phyloP scores from a whole-genome alignment of 2,888 invertebrate species.

The Drosophila mimica region DNA sequence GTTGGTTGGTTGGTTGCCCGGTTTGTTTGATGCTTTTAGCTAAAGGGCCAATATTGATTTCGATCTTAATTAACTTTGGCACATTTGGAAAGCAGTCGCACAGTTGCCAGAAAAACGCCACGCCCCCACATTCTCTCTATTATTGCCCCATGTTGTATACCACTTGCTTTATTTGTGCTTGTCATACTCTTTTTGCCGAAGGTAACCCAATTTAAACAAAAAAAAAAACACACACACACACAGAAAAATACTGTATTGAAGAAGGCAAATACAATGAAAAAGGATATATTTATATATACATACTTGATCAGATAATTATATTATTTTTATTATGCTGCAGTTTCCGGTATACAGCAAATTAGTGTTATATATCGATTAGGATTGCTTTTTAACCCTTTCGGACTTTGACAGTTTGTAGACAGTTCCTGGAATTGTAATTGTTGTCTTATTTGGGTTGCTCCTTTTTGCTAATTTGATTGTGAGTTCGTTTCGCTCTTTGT shows the following conservation, averaged over 20 bases:
- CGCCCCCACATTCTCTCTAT: conserved; percentile 8
- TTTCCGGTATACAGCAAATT: background rate
- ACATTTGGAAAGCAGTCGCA: conserved; percentile 79
- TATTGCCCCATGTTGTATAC: conserved; percentile 14
- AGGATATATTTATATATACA: no score
- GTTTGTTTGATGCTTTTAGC: conserved; percentile 80
- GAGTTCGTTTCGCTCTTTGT: conserved; percentile 46
- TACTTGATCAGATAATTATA: background rate
- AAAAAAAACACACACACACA: no score
- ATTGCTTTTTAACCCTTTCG: background rate
- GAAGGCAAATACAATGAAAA: background rate
- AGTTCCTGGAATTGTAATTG: conserved; percentile 11
- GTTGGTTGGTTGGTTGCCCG: conserved; percentile 31
- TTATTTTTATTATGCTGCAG: background rate
- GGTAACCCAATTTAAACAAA: conserved; percentile 4
- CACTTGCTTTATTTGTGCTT: conserved; percentile 51
- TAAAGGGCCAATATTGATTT: conserved; percentile 83
- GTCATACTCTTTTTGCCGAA: conserved; percentile 19
- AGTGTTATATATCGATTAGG: background rate
- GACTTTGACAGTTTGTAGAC: background rate
- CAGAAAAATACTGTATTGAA: background rate
- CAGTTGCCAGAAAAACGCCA: conserved; percentile 38
- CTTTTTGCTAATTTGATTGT: conserved; percentile 81
- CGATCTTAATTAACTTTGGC: conserved; percentile 84
- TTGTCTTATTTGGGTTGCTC: conserved; percentile 61